Conservation (phyloP, 2,113 vertebrate species). For the Cyanistes caeruleus region DNA sequence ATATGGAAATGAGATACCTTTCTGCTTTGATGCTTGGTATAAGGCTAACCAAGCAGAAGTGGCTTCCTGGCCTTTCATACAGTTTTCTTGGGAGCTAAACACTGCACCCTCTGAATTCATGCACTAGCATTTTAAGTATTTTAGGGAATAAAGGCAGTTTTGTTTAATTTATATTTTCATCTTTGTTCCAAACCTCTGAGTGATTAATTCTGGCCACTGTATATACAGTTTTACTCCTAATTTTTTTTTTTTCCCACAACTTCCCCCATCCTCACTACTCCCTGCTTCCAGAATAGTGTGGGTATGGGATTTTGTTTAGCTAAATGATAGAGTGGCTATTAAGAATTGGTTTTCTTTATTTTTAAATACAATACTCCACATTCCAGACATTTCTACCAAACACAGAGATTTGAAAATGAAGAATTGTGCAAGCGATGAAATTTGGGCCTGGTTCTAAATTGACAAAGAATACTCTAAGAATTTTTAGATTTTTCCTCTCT, state of each 20-base stretch:
- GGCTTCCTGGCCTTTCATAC: background rate
- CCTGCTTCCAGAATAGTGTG: background rate
- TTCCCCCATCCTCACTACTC: background rate
- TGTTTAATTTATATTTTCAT: conserved; percentile 25
- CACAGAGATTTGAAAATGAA: background rate
- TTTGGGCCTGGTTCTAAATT: background rate
- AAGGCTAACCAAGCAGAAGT: conserved; percentile 1
- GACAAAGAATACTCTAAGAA: background rate
- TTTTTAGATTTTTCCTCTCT: background rate
- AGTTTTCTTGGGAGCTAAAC: conserved; percentile 10
- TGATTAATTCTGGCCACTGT: background rate
- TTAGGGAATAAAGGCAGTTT: background rate
- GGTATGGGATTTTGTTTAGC: background rate
- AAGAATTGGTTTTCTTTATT: conserved; percentile 6
- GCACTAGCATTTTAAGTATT: background rate
- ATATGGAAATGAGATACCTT: conserved; percentile 24
- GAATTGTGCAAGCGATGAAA: background rate
- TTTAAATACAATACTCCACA: conserved; percentile 38
- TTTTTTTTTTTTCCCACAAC: background rate
- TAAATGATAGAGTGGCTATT: background rate
- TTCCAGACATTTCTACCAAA: conserved; percentile 27
- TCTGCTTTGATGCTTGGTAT: conserved; percentile 8
- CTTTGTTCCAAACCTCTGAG: conserved; percentile 1
- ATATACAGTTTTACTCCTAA: background rate
- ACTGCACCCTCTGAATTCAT: background rate